These are phyloP conservation scores for Pristis pectinata DNA, from an alignment of 2,797 vertebrate genomes.

Conservation along the genomic window DNA sequence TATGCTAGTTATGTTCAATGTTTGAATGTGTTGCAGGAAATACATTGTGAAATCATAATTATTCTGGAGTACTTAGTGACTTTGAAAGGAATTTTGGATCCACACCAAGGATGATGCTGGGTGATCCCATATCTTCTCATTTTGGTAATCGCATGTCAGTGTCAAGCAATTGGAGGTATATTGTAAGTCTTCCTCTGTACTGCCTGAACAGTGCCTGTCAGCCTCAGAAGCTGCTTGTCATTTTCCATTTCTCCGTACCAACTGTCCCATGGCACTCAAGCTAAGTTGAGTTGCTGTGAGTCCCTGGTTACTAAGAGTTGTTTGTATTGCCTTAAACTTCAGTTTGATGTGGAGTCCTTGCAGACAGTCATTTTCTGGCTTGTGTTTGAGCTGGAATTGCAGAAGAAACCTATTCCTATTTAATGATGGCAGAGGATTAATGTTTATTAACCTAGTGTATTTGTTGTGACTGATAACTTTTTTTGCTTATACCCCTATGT, in stretches of 20 bases:
- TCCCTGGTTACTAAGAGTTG: neutral
- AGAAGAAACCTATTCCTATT: neutral
- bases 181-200: neutral
- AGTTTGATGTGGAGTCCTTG: neutral
- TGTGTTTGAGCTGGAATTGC: neutral
- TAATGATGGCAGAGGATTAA: neutral
- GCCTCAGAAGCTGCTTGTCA: neutral
- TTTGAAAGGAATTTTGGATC: neutral
- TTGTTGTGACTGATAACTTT: neutral
- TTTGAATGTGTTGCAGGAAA: neutral
- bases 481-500: neutral
- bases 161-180: neutral
- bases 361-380: neutral
- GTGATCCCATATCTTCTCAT: neutral
- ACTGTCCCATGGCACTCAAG: neutral
- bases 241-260: neutral
- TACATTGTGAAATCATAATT: neutral
- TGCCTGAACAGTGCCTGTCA: neutral
- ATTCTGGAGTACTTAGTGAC: neutral
- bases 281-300: neutral
- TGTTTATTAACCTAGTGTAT: neutral
- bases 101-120: neutral
- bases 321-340: too few species aligned
- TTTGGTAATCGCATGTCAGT: neutral
- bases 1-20: neutral